These are phyloP conservation scores for Zosterops pallidus DNA, from an alignment of 2,113 vertebrate genomes.

Conservation along the genomic window DNA sequence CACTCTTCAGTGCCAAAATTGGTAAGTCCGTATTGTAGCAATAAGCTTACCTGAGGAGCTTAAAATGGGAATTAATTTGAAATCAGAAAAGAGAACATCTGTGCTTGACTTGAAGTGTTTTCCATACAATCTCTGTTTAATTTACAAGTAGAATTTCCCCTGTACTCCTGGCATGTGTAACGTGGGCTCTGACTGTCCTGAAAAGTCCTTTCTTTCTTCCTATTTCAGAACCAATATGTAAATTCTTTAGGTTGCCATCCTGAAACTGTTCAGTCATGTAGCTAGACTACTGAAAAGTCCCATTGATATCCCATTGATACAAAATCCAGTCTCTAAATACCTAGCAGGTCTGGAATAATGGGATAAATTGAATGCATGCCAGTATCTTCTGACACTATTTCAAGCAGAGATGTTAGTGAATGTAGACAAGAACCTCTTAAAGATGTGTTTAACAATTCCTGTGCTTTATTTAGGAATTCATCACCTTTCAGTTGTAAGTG, in stretches of 20 bases:
- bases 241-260: background rate
- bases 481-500: background rate
- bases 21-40: constrained; percentile 15
- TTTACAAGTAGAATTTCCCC: background rate
- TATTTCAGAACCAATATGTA: background rate
- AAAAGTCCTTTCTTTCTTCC: background rate
- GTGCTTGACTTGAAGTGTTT: background rate
- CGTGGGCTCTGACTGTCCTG: background rate
- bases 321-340: background rate
- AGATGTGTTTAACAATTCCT: background rate
- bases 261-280: background rate
- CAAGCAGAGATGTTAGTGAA: background rate
- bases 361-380: background rate
- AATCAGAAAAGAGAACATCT: background rate
- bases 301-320: background rate
- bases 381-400: background rate
- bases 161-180: background rate
- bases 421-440: background rate
- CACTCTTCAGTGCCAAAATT: background rate
- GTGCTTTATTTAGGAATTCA: background rate
- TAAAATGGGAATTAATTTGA: background rate
- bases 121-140: background rate
- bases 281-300: background rate
- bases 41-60: background rate
- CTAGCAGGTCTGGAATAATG: background rate